A percentile compares a stretch with the other conserved stretches of the same genome.
Evolutionary conservation across 1,140 invertebrate species (phyloP).

Genomic region (Drosophila punjabiensis): DNA sequence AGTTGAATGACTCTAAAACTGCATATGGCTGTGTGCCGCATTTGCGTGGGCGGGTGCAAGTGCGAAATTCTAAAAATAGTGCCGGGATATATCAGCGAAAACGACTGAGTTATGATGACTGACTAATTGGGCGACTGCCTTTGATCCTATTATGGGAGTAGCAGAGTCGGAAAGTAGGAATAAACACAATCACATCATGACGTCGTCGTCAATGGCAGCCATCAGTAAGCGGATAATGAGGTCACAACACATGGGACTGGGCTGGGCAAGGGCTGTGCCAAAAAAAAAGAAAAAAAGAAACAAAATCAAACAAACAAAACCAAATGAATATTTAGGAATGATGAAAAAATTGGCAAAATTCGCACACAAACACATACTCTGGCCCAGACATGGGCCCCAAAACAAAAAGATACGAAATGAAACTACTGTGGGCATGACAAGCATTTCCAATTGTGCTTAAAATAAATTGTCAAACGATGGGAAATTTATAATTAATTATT

Average conservation of each 20-base stretch:
- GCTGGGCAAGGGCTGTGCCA: constrained; percentile 56
- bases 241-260: constrained; percentile 56
- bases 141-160: constrained; percentile 59
- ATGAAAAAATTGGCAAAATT: constrained; percentile 52
- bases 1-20: constrained; percentile 53
- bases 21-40: constrained; percentile 6
- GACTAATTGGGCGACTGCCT: constrained; percentile 47
- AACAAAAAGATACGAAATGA: constrained; percentile 22
- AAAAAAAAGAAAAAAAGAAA: background rate
- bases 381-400: background rate
- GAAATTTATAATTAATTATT: background rate
- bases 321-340: constrained; percentile 54
- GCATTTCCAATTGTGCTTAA: constrained; percentile 6
- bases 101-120: constrained; percentile 39
- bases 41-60: constrained; percentile 11
- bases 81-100: constrained; percentile 12
- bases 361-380: constrained; percentile 6
- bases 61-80: constrained; percentile 38
- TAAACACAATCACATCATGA: constrained; percentile 62
- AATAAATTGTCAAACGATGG: background rate
- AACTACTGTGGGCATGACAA: constrained; percentile 9
- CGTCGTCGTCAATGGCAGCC: constrained; percentile 57
- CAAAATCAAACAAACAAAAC: constrained; percentile 42
- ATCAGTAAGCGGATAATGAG: constrained; percentile 46
- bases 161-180: constrained; percentile 7